Evolutionary conservation across 2,888 invertebrate genomes (phyloP).

Genomic region (Rapana venosa): DNA sequence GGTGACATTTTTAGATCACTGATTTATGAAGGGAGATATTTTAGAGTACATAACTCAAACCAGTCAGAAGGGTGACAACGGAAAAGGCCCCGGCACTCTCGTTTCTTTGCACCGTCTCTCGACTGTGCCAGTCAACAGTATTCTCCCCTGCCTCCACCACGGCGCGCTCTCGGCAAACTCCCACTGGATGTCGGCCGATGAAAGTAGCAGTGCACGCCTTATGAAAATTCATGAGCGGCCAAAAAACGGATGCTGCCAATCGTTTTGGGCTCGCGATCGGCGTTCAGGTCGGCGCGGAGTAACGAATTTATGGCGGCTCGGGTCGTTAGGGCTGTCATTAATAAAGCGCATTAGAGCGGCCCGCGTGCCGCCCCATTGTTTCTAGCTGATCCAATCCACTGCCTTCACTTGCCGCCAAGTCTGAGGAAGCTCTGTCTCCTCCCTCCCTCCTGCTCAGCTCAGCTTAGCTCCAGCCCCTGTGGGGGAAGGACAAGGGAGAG

Average conservation of each 20-base stretch:
- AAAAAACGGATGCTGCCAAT: neutral
- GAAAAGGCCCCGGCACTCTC: too few species aligned
- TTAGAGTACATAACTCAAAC: too few species aligned
- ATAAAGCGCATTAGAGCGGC: conserved; percentile 3
- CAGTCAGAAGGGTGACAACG: too few species aligned
- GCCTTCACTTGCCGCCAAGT: too few species aligned
- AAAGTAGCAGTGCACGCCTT: neutral
- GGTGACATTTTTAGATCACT: too few species aligned
- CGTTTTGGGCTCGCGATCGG: neutral
- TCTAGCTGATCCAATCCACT: neutral
- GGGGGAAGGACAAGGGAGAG: too few species aligned
- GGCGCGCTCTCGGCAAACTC: too few species aligned
- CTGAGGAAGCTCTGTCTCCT: neutral
- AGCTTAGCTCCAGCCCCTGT: too few species aligned
- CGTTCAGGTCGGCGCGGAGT: neutral
- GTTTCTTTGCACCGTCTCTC: too few species aligned
- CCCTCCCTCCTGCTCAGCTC: neutral
- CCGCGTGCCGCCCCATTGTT: neutral
- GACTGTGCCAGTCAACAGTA: too few species aligned
- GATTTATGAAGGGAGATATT: too few species aligned
- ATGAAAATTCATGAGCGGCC: conserved; percentile 11
- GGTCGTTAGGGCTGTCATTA: conserved; percentile 8
- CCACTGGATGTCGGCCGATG: neutral
- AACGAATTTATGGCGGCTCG: neutral
- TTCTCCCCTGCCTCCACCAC: too few species aligned